Evolutionary conservation across 2,888 invertebrate genomes (phyloP).

Genomic region (Hedya salicella): DNA sequence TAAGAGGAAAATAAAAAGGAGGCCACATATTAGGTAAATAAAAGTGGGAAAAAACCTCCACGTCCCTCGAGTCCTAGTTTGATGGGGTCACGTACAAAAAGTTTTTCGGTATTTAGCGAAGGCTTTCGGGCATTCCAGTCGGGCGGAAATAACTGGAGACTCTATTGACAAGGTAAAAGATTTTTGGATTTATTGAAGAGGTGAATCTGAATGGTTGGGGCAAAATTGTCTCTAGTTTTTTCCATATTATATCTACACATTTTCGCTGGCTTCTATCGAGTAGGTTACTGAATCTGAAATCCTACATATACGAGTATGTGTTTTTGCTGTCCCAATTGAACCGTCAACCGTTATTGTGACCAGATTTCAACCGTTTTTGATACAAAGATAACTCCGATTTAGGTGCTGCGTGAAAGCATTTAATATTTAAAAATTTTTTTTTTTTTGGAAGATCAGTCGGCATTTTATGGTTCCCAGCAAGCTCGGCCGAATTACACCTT

Average conservation of each 20-base stretch:
- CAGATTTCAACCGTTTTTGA: no score
- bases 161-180: constrained; percentile 33
- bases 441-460: no score
- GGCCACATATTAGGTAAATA: constrained; percentile 62
- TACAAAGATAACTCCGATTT: no score
- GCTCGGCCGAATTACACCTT: no score
- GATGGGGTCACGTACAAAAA: constrained; percentile 79
- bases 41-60: constrained; percentile 56
- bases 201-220: constrained; percentile 6
- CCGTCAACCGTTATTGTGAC: no score
- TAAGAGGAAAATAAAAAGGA: constrained; percentile 69
- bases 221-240: not conserved
- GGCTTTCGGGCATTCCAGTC: constrained; percentile 61
- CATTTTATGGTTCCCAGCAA: no score
- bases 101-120: constrained; percentile 76
- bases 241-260: not conserved
- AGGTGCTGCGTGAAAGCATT: no score
- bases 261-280: not conserved
- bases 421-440: no score
- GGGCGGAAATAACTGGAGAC: constrained; percentile 58
- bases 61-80: constrained; percentile 60
- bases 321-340: no score
- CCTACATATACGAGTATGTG: no score
- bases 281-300: no score
- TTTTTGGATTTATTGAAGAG: constrained; percentile 18